Conservation (phyloP, 2,888 invertebrate species). For the Trisateles emortualis region DNA sequence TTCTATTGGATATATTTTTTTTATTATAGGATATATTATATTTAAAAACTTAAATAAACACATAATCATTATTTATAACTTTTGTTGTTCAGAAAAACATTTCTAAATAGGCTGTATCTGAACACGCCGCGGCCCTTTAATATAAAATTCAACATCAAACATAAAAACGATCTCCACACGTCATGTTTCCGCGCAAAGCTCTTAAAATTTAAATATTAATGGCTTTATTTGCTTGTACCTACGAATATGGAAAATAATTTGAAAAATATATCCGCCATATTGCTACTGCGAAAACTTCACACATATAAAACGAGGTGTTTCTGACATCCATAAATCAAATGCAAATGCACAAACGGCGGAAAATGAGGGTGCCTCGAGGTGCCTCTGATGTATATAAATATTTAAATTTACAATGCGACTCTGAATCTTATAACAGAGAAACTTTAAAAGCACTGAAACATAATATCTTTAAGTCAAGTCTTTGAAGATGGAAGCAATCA, state of each 20-base stretch:
- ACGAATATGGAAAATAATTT: conserved; percentile 12
- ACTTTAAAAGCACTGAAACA: no score
- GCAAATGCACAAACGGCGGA: conserved; percentile 7
- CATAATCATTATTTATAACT: no score
- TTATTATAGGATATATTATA: no score
- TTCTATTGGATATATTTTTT: no score
- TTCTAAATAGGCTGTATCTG: not conserved
- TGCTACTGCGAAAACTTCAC: not conserved
- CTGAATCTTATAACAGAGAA: no score
- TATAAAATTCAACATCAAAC: conserved; percentile 5
- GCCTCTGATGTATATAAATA: not conserved
- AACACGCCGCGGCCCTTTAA: conserved; percentile 1
- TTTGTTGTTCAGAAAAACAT: not conserved
- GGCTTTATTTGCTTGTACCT: conserved; percentile 8
- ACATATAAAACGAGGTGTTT: not conserved
- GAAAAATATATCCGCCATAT: conserved; percentile 10
- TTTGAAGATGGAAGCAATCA: no score
- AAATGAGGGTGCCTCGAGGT: not conserved
- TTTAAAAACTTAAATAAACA: no score
- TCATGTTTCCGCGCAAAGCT: conserved; percentile 9
- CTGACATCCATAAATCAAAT: conserved; percentile 4
- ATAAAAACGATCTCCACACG: conserved; percentile 2
- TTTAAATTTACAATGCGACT: conserved; percentile 2
- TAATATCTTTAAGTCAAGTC: no score
- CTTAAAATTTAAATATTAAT: conserved; percentile 22